Evolutionary conservation across 2,888 invertebrate species (phyloP).

Genomic region (Dasypogon diadema): DNA sequence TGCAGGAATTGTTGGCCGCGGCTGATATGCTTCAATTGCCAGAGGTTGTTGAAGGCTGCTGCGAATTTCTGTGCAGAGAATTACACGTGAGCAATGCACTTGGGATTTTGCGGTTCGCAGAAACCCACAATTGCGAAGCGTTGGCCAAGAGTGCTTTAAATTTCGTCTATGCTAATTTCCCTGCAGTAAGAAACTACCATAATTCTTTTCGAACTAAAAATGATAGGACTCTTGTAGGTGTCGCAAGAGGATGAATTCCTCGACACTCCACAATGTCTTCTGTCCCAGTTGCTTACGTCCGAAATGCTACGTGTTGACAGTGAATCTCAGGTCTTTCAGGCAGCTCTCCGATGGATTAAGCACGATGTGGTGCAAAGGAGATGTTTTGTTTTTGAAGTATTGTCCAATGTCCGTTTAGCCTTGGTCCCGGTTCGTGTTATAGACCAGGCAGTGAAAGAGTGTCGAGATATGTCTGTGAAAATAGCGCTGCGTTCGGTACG

Average conservation of each 20-base stretch:
- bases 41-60: conserved; percentile 86
- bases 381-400: conserved; percentile 86
- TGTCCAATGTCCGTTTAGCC: conserved; percentile 84
- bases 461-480: conserved; percentile 84
- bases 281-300: conserved; percentile 83
- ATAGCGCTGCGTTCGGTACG: conserved; percentile 84
- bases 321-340: conserved; percentile 89
- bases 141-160: conserved; percentile 82
- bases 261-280: conserved; percentile 82
- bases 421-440: conserved; percentile 84
- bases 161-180: conserved; percentile 88
- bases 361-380: conserved; percentile 83
- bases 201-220: background rate
- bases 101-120: conserved; percentile 92
- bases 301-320: conserved; percentile 89
- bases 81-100: conserved; percentile 89
- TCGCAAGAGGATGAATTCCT: conserved; percentile 86
- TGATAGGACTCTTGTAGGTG: conserved; percentile 59
- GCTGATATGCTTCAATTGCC: conserved; percentile 92
- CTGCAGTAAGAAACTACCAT: conserved; percentile 71
- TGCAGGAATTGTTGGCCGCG: conserved; percentile 88
- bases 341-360: conserved; percentile 89
- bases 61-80: conserved; percentile 86
- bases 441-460: conserved; percentile 81
- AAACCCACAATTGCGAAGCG: conserved; percentile 85